Evolutionary conservation across 2,113 vertebrate species (phyloP), one percentile per base, ranked within the genome.

Genomic region (Balaeniceps rex): DNA sequence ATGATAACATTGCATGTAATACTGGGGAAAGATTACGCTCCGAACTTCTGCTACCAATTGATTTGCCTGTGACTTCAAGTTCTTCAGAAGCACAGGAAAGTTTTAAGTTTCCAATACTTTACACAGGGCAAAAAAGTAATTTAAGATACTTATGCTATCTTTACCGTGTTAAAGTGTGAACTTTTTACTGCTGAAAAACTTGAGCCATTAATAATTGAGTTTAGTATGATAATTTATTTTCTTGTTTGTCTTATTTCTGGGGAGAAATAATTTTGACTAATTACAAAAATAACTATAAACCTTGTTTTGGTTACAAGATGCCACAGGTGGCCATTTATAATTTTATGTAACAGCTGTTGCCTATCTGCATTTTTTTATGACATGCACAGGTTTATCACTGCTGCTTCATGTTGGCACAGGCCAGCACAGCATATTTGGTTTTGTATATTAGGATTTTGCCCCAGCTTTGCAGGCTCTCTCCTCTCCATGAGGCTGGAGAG

Each of bases 101-200:
- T 87, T 87, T 85, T 83, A 91, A 55, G 19, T 79, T 85, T 94
- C 90, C 70, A 95, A 58, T 79, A 55, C 42, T 94, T 94, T 75
- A 46, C 11, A 68, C 42, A 80, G 29, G 57, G 80, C 3, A 65
- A 66, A 75, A 89, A 57, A 34, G 51, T 94, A 66, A 77, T 89
- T 83, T 70, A 92, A 86, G 49, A 83, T 94, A 81, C 71, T 81
- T 94, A 75, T 33, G 79, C 88, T 92, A 19, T 75, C 64, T 83
- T 71, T 81, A 79, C 58, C 17, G 15, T 79, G 82, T 55, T 79
- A 87, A 68, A 85, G 54, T 93, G 78, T 40, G 70, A 82, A 52
- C 79, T 72, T 80, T 69, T 83, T 78, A 66, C 82, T 81, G 79
- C 94, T 93, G 88, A 55, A 96, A 90, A 96, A 95, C 90, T 83